Conservation (phyloP, 1,140 invertebrate genomes). For the Colletes gigas region DNA sequence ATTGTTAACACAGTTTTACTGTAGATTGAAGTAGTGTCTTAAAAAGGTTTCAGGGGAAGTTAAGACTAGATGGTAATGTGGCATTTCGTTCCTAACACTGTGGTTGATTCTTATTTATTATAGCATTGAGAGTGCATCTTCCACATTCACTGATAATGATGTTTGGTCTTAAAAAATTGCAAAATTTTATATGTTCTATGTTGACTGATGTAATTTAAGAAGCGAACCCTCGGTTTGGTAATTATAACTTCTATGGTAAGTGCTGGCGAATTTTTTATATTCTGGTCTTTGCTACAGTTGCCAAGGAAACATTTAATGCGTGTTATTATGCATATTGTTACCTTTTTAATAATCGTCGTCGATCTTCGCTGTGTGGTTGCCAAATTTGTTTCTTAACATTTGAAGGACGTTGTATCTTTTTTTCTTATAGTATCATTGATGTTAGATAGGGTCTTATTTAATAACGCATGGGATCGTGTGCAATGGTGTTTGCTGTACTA, state of each 20-base stretch:
- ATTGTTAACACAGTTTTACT: constrained; percentile 19
- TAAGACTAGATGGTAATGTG: constrained; percentile 17
- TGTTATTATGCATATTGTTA: constrained; percentile 23
- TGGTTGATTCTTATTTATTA: constrained; percentile 51
- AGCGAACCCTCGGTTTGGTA: neutral
- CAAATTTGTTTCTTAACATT: constrained; percentile 37
- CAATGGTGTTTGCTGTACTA: constrained; percentile 22
- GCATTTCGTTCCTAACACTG: constrained; percentile 40
- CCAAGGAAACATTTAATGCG: constrained; percentile 34
- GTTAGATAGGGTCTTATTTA: constrained; percentile 24
- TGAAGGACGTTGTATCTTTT: constrained; percentile 29
- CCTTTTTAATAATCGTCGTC: constrained; percentile 27
- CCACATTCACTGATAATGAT: constrained; percentile 15
- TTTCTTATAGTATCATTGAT: constrained; percentile 35
- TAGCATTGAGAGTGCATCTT: constrained; percentile 18
- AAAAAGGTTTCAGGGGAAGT: constrained; percentile 25
- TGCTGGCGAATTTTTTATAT: constrained; percentile 31
- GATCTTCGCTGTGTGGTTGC: constrained; percentile 42
- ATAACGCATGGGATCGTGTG: constrained; percentile 44
- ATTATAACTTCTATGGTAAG: constrained; percentile 38
- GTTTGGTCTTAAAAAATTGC: constrained; percentile 3
- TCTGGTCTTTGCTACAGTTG: constrained; percentile 23
- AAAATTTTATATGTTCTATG: neutral
- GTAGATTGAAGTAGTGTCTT: constrained; percentile 25
- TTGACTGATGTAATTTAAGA: constrained; percentile 14